A percentile compares a stretch with the other conserved stretches of the same genome.
Conservation (phyloP, 2,888 invertebrate species). For the Hermaeophaga mercurialis region DNA sequence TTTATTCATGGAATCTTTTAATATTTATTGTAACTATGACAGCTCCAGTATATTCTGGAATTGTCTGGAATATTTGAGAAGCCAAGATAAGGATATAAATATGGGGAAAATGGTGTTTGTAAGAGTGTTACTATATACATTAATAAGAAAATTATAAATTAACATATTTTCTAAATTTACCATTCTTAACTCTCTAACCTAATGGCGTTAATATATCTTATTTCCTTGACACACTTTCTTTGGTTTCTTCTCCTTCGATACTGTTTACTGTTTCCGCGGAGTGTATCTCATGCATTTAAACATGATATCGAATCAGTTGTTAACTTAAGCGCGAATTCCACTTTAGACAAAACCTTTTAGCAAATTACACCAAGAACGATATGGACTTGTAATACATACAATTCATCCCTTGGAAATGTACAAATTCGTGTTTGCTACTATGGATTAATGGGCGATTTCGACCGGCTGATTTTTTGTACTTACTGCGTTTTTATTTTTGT, state of each 20-base stretch:
- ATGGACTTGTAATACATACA: slow-evolving; percentile 43
- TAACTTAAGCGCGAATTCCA: slow-evolving; percentile 59
- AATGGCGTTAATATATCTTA: neutral
- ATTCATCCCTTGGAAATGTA: slow-evolving; percentile 49
- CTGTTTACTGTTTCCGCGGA: slow-evolving; percentile 1
- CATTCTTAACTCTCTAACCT: too few species aligned
- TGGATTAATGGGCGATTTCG: slow-evolving; percentile 37
- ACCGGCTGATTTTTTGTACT: too few species aligned
- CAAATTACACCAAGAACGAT: slow-evolving; percentile 54
- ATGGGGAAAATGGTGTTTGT: too few species aligned
- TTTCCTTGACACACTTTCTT: slow-evolving; percentile 15
- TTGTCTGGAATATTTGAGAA: too few species aligned
- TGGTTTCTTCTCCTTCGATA: neutral
- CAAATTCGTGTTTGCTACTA: slow-evolving; percentile 40
- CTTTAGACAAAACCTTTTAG: slow-evolving; percentile 60
- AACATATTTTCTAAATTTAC: too few species aligned
- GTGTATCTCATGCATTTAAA: slow-evolving; percentile 57
- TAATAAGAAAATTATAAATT: too few species aligned
- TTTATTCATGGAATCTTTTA: too few species aligned
- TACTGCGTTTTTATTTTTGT: too few species aligned
- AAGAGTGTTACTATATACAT: too few species aligned
- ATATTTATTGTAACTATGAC: too few species aligned
- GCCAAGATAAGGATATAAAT: too few species aligned
- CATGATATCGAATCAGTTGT: slow-evolving; percentile 60
- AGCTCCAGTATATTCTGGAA: too few species aligned